phyloP scores from a whole-genome alignment of 2,797 vertebrate genomes.

The Xyrichtys novacula region DNA sequence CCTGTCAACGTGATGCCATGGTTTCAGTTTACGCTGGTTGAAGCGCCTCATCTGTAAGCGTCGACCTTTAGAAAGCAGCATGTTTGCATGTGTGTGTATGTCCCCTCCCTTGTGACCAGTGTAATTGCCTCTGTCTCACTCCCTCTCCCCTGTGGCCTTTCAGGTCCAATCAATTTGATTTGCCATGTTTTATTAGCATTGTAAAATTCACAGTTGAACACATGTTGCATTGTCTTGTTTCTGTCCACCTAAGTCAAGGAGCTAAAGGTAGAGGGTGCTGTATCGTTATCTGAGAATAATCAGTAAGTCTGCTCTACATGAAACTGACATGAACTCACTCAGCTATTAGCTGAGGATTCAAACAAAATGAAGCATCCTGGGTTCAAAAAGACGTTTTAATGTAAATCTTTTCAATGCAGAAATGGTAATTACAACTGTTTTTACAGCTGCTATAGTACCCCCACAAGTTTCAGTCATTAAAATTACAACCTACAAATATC shows the following conservation, averaged over 20 bases:
- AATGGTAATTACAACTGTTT: too few species aligned
- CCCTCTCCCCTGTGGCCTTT: neutral
- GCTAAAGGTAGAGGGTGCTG: neutral
- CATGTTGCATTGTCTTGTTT: neutral
- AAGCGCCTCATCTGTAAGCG: slow-evolving; percentile 34
- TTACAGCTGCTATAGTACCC: too few species aligned
- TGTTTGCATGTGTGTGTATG: neutral
- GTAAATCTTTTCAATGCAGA: too few species aligned
- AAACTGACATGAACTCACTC: neutral
- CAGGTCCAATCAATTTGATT: slow-evolving; percentile 5
- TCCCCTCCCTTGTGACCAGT: slow-evolving; percentile 6
- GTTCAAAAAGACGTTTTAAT: neutral
- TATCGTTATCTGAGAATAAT: too few species aligned
- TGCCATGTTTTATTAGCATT: neutral
- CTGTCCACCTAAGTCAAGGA: neutral
- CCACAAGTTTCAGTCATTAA: too few species aligned
- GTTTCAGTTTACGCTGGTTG: slow-evolving; percentile 68
- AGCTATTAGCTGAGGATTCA: neutral
- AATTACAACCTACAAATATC: too few species aligned
- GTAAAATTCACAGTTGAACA: neutral
- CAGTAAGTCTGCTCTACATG: neutral
- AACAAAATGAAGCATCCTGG: neutral
- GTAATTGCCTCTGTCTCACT: slow-evolving; percentile 3
- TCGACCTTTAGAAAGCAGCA: slow-evolving; percentile 30
- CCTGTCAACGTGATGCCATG: slow-evolving; percentile 50